Evolutionary conservation across 1,140 invertebrate genomes (phyloP), one percentile per base, ranked within the genome.

Genomic region (Anoplolepis gracilipes): DNA sequence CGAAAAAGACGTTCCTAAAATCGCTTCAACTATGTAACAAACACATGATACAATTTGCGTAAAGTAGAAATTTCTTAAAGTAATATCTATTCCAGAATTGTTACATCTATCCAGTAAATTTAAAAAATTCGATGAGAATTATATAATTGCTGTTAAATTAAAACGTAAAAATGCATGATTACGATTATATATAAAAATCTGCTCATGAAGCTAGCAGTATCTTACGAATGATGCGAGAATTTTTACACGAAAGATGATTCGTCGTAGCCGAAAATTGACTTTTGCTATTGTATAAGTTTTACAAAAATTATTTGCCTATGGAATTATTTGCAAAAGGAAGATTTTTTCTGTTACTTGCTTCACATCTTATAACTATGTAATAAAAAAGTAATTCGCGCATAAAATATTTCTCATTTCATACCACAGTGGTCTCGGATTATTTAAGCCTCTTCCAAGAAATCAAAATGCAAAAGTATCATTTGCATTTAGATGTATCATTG

Each of bases 391-490:
- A 57, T 42, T 81, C 19, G 42, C 13, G 42, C 42, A 25, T 72
- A 30, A 79, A 79, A 55, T 1, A 82, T 33, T n/a, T 82, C 67
- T 59, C 78, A 42, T 82, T 70, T 82, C 67, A 82, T 82, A 82
- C 78, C 67, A 82, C 78, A 82, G 78, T 82, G 65, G 36, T 67
- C 78, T 72, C 65, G 59, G 39, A 73, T 82, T 82, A 67, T 39
- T 82, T 73, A 55, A 82, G 78, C 67, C 53, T 82, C 78, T 82
- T 82, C 10, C 53, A 86, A 82, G 55, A 79, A 88, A 73, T 39
- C n/a, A 86, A 77, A 85, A 86, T 86, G 46, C 64, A 77, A 81
- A 88, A 55, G 61, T 70, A 77, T 36, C 19, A 36, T 82, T 88
- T n/a, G n/a, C n/a, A n/a, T n/a, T n/a, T n/a, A n/a, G n/a, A n/a